A percentile compares a stretch with the other conserved stretches of the same genome.
These are phyloP conservation scores for Cerceris rybyensis DNA, from an alignment of 2,888 invertebrate species.

Conservation along the genomic window DNA sequence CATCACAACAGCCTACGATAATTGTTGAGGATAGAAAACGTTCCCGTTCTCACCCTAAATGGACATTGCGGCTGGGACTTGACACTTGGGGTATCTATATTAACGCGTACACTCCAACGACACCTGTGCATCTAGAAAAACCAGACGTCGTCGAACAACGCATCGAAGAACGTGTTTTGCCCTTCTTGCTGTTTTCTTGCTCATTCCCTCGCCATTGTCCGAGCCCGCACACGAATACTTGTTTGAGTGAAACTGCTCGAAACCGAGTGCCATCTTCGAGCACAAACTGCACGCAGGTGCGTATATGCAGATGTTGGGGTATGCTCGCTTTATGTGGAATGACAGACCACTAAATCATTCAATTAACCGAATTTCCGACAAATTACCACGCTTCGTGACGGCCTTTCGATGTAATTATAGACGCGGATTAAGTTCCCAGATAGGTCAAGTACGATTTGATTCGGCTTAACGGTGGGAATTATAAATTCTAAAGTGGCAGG, in stretches of 20 bases:
- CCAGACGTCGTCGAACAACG: constrained; percentile 6
- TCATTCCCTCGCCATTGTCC: constrained; percentile 4
- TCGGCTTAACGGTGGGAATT: background rate
- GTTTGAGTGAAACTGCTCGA: constrained; percentile 19
- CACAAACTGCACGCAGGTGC: constrained; percentile 35
- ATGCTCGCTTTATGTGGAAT: constrained; percentile 50
- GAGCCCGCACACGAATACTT: constrained; percentile 27
- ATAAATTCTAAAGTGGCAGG: no score
- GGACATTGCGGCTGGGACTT: constrained; percentile 21
- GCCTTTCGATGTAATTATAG: constrained; percentile 52
- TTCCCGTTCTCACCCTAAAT: constrained; percentile 20
- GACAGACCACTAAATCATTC: constrained; percentile 55
- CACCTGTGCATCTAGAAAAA: constrained; percentile 34
- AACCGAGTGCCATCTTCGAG: constrained; percentile 8
- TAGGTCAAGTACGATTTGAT: background rate
- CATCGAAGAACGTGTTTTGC: constrained; percentile 20
- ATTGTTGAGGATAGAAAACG: background rate
- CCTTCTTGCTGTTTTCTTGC: constrained; percentile 3
- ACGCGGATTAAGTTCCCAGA: constrained; percentile 29
- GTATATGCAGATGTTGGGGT: constrained; percentile 36
- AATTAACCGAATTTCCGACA: constrained; percentile 55
- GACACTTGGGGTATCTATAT: constrained; percentile 14
- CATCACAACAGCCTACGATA: no score
- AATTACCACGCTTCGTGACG: constrained; percentile 44
- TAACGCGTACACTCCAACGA: constrained; percentile 14